Evolutionary conservation across 2,888 invertebrate species (phyloP).

Genomic region (Cryptops parisi): DNA sequence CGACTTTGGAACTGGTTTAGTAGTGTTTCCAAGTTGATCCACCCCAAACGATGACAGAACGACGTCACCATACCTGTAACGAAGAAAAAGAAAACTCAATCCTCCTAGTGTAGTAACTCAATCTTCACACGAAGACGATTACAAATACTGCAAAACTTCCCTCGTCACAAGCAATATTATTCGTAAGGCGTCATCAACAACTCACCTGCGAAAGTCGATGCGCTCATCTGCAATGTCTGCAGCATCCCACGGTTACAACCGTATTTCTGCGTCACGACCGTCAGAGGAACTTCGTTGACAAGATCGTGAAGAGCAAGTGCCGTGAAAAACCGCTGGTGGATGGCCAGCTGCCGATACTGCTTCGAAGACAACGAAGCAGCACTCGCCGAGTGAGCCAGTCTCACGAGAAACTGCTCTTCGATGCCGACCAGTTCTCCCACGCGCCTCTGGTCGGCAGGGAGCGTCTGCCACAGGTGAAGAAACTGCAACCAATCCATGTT

Average conservation of each 20-base stretch:
- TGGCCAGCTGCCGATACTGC: conserved; percentile 20
- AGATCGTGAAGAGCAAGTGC: conserved; percentile 84
- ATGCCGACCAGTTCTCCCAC: conserved; percentile 83
- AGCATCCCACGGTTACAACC: conserved; percentile 75
- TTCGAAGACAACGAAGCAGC: background rate
- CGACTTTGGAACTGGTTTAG: conserved; percentile 87
- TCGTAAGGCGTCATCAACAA: too few relatives aligned
- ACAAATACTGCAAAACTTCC: too few relatives aligned
- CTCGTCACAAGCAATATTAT: too few relatives aligned
- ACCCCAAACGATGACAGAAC: conserved; percentile 85
- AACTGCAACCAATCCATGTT: conserved; percentile 51
- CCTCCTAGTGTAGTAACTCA: background rate
- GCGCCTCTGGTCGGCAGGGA: conserved; percentile 61
- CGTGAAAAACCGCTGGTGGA: conserved; percentile 58
- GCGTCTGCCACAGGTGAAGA: conserved; percentile 63
- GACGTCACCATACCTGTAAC: conserved; percentile 78
- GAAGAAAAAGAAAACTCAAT: conserved; percentile 8
- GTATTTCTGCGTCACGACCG: conserved; percentile 66
- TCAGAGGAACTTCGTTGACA: conserved; percentile 74
- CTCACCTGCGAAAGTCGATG: conserved; percentile 82
- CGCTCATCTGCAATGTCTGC: conserved; percentile 85
- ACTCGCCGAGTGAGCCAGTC: conserved; percentile 37
- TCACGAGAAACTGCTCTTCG: conserved; percentile 67
- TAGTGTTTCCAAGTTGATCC: conserved; percentile 77
- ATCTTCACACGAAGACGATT: background rate